Percentiles rank a stretch among this genome's conserved stretches.
Conservation (phyloP, 2,888 invertebrate species). For the Drosophila eohydei region DNA sequence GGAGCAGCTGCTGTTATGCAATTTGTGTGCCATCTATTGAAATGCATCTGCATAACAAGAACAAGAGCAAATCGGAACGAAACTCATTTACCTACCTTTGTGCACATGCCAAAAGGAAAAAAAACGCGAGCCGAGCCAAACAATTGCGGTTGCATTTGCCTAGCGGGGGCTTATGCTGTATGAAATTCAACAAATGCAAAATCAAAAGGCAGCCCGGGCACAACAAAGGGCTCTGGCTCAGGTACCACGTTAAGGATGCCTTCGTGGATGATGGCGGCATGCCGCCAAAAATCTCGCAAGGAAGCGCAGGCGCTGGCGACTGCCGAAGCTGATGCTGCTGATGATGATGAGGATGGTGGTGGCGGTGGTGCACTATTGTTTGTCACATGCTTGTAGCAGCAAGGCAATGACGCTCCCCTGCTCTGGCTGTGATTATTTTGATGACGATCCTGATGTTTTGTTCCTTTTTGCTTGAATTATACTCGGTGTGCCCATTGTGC, state of each 20-base stretch:
- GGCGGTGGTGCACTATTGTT: conserved; percentile 68
- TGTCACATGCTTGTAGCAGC: conserved; percentile 35
- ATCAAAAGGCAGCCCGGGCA: conserved; percentile 61
- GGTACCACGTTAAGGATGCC: conserved; percentile 43
- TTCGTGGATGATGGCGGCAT: conserved; percentile 39
- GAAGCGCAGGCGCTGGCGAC: conserved; percentile 53
- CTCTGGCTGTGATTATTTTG: conserved; percentile 65
- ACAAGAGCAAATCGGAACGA: conserved; percentile 23
- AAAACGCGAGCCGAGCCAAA: conserved; percentile 54
- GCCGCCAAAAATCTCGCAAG: conserved; percentile 62
- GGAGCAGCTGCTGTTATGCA: conserved; percentile 58
- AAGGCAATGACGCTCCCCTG: conserved; percentile 15
- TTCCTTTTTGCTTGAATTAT: conserved; percentile 57
- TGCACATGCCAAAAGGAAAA: conserved; percentile 75
- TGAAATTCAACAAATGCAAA: conserved; percentile 42
- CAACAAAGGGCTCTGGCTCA: conserved; percentile 49
- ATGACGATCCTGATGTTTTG: conserved; percentile 57
- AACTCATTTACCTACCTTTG: conserved; percentile 64
- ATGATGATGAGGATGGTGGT: conserved; percentile 2
- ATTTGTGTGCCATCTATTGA: conserved; percentile 29
- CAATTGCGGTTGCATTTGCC: conserved; percentile 80
- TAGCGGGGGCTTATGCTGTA: conserved; percentile 26
- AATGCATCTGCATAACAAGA: conserved; percentile 59
- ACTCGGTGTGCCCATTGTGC: conserved; percentile 61
- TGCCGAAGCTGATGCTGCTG: conserved; percentile 9